Evolutionary conservation across 2,888 invertebrate genomes (phyloP).

Genomic region (Drosophila dives): DNA sequence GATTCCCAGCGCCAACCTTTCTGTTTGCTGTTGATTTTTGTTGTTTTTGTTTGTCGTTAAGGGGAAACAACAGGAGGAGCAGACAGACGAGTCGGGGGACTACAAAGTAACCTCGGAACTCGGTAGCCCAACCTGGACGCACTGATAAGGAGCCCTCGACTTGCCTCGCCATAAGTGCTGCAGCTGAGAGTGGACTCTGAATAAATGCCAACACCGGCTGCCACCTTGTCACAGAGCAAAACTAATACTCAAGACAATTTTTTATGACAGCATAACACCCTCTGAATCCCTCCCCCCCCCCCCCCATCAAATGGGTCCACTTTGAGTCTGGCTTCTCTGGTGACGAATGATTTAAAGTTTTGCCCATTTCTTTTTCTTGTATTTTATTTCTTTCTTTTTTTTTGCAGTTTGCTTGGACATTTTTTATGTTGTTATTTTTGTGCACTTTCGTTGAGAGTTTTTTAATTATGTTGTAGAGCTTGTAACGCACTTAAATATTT

Average conservation of each 20-base stretch:
- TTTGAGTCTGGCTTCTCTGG: constrained; percentile 21
- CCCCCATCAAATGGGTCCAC: constrained; percentile 5
- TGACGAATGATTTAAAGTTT: constrained; percentile 64
- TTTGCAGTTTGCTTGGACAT: constrained; percentile 25
- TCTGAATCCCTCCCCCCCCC: neutral
- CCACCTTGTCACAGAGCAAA: constrained; percentile 75
- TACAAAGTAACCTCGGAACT: constrained; percentile 21
- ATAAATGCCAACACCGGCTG: constrained; percentile 67
- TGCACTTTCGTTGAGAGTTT: neutral
- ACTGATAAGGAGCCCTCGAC: constrained; percentile 49
- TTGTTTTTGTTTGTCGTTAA: constrained; percentile 76
- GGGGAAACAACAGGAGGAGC: constrained; percentile 18
- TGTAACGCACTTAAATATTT: neutral
- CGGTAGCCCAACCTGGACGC: constrained; percentile 46
- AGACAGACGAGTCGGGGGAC: constrained; percentile 73
- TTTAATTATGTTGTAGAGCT: no score
- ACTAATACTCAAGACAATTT: constrained; percentile 79
- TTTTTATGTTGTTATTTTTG: neutral
- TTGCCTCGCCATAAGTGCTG: constrained; percentile 52
- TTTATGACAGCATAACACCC: constrained; percentile 71
- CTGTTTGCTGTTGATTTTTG: constrained; percentile 61
- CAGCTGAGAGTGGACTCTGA: constrained; percentile 65
- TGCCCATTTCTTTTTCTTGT: constrained; percentile 39
- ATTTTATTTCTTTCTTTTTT: fast-evolving
- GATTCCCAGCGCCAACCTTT: constrained; percentile 69